phyloP scores from a whole-genome alignment of 2,888 invertebrate species.

The Drosophila neotestacea region DNA sequence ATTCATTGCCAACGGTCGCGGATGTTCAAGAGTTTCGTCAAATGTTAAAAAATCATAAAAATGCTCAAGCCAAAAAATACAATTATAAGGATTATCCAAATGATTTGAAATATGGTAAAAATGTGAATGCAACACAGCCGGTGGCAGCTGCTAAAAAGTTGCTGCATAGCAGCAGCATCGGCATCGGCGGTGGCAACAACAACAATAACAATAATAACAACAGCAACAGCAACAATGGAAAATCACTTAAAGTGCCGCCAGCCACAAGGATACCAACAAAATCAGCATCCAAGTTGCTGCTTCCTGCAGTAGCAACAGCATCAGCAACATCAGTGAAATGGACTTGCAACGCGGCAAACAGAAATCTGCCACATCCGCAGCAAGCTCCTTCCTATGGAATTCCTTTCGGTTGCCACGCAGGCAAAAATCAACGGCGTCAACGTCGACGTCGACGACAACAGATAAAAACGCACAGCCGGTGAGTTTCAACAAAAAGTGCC shows the following conservation, averaged over 20 bases:
- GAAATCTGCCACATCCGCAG: conserved; percentile 68
- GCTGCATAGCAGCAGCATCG: conserved; percentile 41
- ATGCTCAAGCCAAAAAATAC: conserved; percentile 80
- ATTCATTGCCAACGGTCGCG: conserved; percentile 72
- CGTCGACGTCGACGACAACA: conserved; percentile 52
- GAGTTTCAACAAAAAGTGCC: conserved; percentile 31
- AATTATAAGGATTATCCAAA: conserved; percentile 79
- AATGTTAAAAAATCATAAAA: conserved; percentile 84
- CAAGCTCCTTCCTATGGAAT: conserved; percentile 83
- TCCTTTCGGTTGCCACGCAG: conserved; percentile 85
- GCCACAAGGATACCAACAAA: conserved; percentile 76
- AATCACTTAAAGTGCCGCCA: conserved; percentile 42
- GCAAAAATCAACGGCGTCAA: conserved; percentile 73
- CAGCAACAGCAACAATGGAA: conserved; percentile 39
- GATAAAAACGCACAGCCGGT: conserved; percentile 57
- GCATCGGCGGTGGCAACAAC: conserved; percentile 31
- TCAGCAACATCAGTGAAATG: conserved; percentile 78
- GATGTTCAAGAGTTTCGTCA: conserved; percentile 77
- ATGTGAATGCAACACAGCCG: conserved; percentile 47
- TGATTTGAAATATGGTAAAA: conserved; percentile 78
- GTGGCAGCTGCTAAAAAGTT: conserved; percentile 57
- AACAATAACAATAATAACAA: conserved; percentile 2
- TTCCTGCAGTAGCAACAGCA: conserved; percentile 32
- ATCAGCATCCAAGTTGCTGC: conserved; percentile 39
- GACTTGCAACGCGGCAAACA: conserved; percentile 76